Base-by-base conservation (phyloP, 2,888 invertebrate species). In the Tinea semifulvella region DNA sequence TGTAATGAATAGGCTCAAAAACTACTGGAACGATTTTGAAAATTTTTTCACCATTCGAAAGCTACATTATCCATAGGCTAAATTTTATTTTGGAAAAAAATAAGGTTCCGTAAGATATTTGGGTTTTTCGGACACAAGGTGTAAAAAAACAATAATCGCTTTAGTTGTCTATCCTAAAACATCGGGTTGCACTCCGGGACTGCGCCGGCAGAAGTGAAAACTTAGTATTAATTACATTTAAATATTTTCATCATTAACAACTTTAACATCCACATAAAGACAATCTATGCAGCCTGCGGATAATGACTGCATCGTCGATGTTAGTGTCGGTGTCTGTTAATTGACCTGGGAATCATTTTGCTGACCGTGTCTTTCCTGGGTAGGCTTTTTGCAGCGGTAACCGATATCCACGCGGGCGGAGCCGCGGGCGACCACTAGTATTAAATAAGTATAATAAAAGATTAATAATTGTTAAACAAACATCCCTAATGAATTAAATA, bases 191-290 rank as follows among this genome's bases (percentile, higher is more conserved):
- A 42, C 27, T 42, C 27, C 27, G 42, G 42, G 42, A 42, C 42
- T 42, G 26, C n/a, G n/a, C 42, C 42, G 42, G 42, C 27, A 42
- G 42, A 26, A 42, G 42, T 42, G 27, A 26, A 42, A 27, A 27
- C 42, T 42, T 42, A 42, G 18, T 42, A 42, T 42, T 42, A 42
- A 42, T 42, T 42, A 42, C 42, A 42, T 42, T 26, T 27, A 42
- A 42, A 42, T 42, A 42, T 42, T 42, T 42, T 42, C 20, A 42
- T 42, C 42, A 42, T 42, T 42, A 42, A 42, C 42, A 42, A 19
- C 42, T 20, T 42, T 42, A 42, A 42, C 42, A 42, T 42, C 42
- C 42, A 5, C 42, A 42, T 17, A 22, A 38, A 25, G 14, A 20
- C 27, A 42, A 42, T 42, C 20, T 6, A 20, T 42, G 42, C 42